A percentile compares a stretch with the other conserved stretches of the same genome.
These are phyloP conservation scores for Ceriagrion tenellum DNA, from an alignment of 2,888 invertebrate species.

Conservation along the genomic window DNA sequence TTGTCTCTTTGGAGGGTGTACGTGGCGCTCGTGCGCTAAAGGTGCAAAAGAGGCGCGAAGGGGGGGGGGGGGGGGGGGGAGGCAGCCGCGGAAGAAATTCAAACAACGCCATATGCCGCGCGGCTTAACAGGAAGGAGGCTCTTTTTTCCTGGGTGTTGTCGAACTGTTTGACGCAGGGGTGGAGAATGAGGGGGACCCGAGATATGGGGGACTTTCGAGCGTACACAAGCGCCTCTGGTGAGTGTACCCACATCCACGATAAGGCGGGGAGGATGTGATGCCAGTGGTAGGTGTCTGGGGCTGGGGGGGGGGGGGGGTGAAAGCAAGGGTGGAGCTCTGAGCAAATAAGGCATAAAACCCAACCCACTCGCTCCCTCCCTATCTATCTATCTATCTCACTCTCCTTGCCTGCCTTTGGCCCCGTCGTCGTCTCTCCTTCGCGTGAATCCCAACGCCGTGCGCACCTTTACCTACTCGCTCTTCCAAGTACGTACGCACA, in stretches of 20 bases:
- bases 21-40: neutral
- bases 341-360: constrained; percentile 58
- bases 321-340: constrained; percentile 47
- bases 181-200: neutral
- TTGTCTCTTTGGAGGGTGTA: neutral
- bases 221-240: constrained; percentile 62
- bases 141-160: constrained; percentile 50
- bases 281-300: no score
- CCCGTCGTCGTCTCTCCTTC: neutral
- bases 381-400: no score
- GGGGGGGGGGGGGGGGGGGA: neutral
- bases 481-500: constrained; percentile 2
- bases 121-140: constrained; percentile 48
- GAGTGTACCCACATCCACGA: constrained; percentile 64
- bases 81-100: constrained; percentile 46
- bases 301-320: neutral
- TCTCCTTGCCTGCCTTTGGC: neutral
- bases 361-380: neutral
- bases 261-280: constrained; percentile 27
- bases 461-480: constrained; percentile 30
- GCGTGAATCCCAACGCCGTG: neutral
- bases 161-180: constrained; percentile 13
- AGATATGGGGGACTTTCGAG: constrained; percentile 40
- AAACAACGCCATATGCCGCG: constrained; percentile 63
- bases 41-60: neutral